Conservation (phyloP, 2,888 invertebrate genomes). For the Cephus pulcher region DNA sequence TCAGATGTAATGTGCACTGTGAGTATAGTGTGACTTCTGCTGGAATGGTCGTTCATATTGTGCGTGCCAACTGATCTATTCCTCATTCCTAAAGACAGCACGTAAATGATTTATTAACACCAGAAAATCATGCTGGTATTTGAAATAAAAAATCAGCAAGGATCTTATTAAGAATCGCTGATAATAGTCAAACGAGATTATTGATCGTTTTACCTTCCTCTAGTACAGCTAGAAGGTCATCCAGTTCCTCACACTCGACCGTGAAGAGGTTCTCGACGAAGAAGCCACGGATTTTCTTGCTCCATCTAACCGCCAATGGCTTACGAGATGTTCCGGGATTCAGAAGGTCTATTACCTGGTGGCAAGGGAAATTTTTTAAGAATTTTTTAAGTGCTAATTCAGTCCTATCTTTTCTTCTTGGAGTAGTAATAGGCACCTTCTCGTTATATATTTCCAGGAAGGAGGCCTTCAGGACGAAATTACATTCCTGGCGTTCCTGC, state of each 20-base stretch:
- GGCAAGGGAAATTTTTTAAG: neutral
- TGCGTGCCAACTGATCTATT: slow-evolving; percentile 92
- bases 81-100: slow-evolving; percentile 76
- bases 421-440: slow-evolving; percentile 74
- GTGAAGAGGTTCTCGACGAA: slow-evolving; percentile 97
- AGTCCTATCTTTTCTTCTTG: slow-evolving; percentile 26
- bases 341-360: slow-evolving; percentile 90
- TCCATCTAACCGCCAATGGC: slow-evolving; percentile 92
- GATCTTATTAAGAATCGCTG: neutral
- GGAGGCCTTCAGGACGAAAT: slow-evolving; percentile 90
- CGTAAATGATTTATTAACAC: neutral
- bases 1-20: slow-evolving; percentile 91
- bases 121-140: neutral
- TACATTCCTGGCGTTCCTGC: slow-evolving; percentile 79
- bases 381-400: neutral
- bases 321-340: slow-evolving; percentile 87
- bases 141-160: neutral
- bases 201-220: slow-evolving; percentile 81
- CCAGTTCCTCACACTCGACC: slow-evolving; percentile 92
- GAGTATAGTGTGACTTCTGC: slow-evolving; percentile 92
- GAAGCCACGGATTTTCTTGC: slow-evolving; percentile 91
- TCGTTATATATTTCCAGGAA: slow-evolving; percentile 97
- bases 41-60: slow-evolving; percentile 93
- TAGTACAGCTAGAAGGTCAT: slow-evolving; percentile 91
- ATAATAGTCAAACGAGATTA: slow-evolving; percentile 8